phyloP scores from a whole-genome alignment of 2,888 invertebrate species.

The Physocephala rufipes region DNA sequence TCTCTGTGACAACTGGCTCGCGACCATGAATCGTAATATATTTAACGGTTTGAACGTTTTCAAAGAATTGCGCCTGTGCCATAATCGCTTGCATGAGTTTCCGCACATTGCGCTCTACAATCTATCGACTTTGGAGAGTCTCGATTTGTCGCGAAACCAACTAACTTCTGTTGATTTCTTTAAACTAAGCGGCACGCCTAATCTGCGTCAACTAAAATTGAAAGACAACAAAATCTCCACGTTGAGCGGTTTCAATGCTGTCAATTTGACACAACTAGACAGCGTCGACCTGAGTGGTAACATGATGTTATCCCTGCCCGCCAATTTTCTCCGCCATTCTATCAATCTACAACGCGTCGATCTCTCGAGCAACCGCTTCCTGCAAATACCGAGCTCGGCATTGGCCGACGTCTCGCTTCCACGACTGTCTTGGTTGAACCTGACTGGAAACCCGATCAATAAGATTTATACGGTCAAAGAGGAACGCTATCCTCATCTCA shows the following conservation, averaged over 20 bases:
- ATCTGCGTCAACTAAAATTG: constrained; percentile 78
- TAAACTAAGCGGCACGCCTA: constrained; percentile 78
- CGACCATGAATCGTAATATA: constrained; percentile 75
- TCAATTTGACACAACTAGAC: constrained; percentile 77
- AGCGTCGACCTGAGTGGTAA: constrained; percentile 82
- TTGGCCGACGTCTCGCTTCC: constrained; percentile 79
- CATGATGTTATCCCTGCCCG: constrained; percentile 77
- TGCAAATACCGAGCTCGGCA: constrained; percentile 78
- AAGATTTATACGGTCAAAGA: constrained; percentile 77
- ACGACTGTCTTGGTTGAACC: constrained; percentile 78
- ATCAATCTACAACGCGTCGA: constrained; percentile 78
- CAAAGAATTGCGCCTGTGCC: constrained; percentile 79
- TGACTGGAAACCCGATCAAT: constrained; percentile 83
- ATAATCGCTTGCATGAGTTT: constrained; percentile 78
- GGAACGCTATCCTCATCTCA: constrained; percentile 79
- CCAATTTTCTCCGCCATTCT: constrained; percentile 82
- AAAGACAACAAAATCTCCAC: constrained; percentile 79
- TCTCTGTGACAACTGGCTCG: constrained; percentile 76
- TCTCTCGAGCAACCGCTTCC: constrained; percentile 80
- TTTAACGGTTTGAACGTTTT: constrained; percentile 79
- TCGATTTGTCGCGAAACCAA: constrained; percentile 76
- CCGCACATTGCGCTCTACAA: constrained; percentile 83
- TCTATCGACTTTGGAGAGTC: constrained; percentile 76
- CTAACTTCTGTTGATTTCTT: constrained; percentile 79
- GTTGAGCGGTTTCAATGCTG: constrained; percentile 79